Evolutionary conservation across 92 coral and sea anemone species (phyloP).

Genomic region (Porites cylindrica): DNA sequence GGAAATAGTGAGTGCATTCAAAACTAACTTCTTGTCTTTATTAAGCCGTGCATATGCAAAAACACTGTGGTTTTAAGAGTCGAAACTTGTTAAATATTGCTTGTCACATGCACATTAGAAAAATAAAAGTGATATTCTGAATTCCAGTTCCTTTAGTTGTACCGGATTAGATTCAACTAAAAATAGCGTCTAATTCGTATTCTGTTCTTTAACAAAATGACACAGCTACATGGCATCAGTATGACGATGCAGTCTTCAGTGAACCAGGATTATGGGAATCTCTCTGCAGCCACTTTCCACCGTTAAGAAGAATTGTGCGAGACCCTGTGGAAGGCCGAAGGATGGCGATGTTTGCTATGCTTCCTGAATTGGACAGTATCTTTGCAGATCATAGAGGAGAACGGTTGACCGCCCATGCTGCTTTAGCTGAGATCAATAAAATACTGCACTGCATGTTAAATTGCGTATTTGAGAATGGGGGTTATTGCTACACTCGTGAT

Average conservation of each 20-base stretch:
- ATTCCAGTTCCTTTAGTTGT: no score
- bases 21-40: no score
- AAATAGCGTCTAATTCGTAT: no score
- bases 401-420: constrained; percentile 18
- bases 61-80: no score
- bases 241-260: constrained; percentile 69
- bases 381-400: not conserved
- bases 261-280: constrained; percentile 39
- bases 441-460: constrained; percentile 56
- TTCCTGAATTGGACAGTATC: constrained; percentile 56
- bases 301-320: not conserved
- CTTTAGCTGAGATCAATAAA: constrained; percentile 42
- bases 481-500: not conserved
- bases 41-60: no score
- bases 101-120: no score
- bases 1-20: constrained; percentile 29
- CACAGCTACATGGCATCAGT: constrained; percentile 65
- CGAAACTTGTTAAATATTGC: no score
- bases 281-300: constrained; percentile 19
- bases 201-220: no score
- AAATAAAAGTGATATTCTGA: no score
- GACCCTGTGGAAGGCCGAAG: constrained; percentile 56
- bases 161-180: no score
- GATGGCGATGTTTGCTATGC: constrained; percentile 49
- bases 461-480: constrained; percentile 4